phyloP scores from a whole-genome alignment of 2,113 vertebrate genomes.

The Orientallactaga bullata region DNA sequence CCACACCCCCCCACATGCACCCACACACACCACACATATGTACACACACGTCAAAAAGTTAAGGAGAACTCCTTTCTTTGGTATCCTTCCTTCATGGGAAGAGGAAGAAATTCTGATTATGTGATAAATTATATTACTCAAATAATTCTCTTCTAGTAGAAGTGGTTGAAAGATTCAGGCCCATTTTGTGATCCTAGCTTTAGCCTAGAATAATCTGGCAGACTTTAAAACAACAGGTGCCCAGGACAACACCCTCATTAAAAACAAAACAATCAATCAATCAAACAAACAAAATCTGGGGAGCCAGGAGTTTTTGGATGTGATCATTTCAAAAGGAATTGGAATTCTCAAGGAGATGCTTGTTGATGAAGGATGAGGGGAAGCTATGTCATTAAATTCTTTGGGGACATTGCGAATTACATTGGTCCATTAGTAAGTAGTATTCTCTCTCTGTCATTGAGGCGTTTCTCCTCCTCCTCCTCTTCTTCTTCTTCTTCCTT shows the following conservation, averaged over 20 bases:
- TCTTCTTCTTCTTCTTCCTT: too few species aligned
- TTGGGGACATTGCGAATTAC: background rate
- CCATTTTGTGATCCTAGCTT: background rate
- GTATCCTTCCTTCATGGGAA: background rate
- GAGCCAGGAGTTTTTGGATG: background rate
- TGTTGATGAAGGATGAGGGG: background rate
- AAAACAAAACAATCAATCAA: too few species aligned
- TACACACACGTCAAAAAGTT: background rate
- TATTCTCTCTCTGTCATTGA: too few species aligned
- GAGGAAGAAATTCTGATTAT: background rate
- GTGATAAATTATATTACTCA: background rate
- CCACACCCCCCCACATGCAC: too few species aligned
- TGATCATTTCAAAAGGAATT: slow-evolving; percentile 10
- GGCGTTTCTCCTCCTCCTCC: too few species aligned
- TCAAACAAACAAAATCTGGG: background rate
- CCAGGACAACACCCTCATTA: background rate
- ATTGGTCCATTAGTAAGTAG: background rate
- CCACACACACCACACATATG: too few species aligned
- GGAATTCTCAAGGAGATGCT: background rate
- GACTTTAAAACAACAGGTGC: background rate
- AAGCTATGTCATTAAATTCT: background rate
- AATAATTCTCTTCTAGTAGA: background rate
- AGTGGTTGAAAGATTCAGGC: background rate
- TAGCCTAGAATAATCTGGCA: background rate
- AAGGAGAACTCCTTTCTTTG: background rate